These are phyloP conservation scores for Polyommatus iphigenia DNA, from an alignment of 2,888 invertebrate genomes.

Conservation along the genomic window DNA sequence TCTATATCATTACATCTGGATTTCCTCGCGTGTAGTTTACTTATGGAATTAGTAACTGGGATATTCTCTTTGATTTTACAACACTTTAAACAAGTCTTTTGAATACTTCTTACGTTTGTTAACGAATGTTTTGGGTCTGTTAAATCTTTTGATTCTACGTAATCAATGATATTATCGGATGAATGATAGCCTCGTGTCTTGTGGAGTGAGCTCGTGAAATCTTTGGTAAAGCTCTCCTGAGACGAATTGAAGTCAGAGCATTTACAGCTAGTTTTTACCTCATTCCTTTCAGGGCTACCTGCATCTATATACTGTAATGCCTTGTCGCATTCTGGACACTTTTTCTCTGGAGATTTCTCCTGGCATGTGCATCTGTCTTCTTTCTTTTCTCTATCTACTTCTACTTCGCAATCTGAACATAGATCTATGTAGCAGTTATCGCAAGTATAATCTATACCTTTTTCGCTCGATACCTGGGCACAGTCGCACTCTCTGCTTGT, in stretches of 20 bases:
- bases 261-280: conserved; percentile 65
- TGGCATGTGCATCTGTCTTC: conserved; percentile 61
- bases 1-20: conserved; percentile 65
- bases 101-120: conserved; percentile 60
- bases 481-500: conserved; percentile 65
- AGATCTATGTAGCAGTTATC: conserved; percentile 70
- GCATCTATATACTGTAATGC: conserved; percentile 69
- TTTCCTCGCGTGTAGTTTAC: conserved; percentile 56
- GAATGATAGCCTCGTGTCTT: conserved; percentile 74
- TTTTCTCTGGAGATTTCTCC: conserved; percentile 53
- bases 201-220: conserved; percentile 59
- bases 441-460: conserved; percentile 70
- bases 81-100: conserved; percentile 74
- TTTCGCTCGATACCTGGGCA: conserved; percentile 63
- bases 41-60: conserved; percentile 58
- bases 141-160: conserved; percentile 62
- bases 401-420: conserved; percentile 70
- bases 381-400: conserved; percentile 58
- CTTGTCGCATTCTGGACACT: conserved; percentile 70
- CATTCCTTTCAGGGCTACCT: conserved; percentile 65
- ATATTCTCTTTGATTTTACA: conserved; percentile 77
- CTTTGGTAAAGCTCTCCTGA: conserved; percentile 72
- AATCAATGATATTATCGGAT: conserved; percentile 70
- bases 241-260: conserved; percentile 73
- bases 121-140: conserved; percentile 61